Evolutionary conservation across 2,888 invertebrate species (phyloP).

Genomic region (Resseliella maxima): DNA sequence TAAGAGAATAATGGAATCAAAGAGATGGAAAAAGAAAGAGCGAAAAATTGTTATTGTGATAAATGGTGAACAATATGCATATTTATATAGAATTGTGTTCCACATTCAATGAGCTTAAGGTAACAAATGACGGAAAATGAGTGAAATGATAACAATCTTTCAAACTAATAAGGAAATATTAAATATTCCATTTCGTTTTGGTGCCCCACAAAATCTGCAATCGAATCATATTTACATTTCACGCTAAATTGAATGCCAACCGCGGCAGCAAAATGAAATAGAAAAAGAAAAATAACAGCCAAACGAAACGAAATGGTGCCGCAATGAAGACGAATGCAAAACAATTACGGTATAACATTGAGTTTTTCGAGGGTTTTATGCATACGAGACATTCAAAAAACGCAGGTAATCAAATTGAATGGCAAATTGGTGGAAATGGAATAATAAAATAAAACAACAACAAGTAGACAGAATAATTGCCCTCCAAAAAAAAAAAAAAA

Average conservation of each 20-base stretch:
- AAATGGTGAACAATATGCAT: background rate
- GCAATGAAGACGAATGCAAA: too few species aligned
- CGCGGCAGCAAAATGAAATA: too few species aligned
- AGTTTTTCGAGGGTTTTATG: background rate
- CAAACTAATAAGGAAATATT: conserved; percentile 36
- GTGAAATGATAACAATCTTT: conserved; percentile 32
- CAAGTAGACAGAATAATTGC: background rate
- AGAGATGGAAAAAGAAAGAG: too few species aligned
- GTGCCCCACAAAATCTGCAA: background rate
- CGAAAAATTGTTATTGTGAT: too few species aligned
- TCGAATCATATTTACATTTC: conserved; percentile 17
- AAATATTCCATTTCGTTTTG: conserved; percentile 16
- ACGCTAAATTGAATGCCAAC: conserved; percentile 7
- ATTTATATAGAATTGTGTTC: background rate
- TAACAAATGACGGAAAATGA: background rate
- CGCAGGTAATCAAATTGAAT: background rate
- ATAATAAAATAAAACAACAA: background rate
- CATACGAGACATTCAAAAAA: background rate
- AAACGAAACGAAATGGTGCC: background rate
- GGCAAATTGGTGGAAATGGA: background rate
- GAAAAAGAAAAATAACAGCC: background rate
- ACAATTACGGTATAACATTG: background rate
- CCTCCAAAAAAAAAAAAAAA: background rate
- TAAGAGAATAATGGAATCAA: too few species aligned
- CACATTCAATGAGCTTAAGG: background rate